Base-by-base conservation (phyloP, 2,797 vertebrate genomes). In the Gorsachius magnificus region DNA sequence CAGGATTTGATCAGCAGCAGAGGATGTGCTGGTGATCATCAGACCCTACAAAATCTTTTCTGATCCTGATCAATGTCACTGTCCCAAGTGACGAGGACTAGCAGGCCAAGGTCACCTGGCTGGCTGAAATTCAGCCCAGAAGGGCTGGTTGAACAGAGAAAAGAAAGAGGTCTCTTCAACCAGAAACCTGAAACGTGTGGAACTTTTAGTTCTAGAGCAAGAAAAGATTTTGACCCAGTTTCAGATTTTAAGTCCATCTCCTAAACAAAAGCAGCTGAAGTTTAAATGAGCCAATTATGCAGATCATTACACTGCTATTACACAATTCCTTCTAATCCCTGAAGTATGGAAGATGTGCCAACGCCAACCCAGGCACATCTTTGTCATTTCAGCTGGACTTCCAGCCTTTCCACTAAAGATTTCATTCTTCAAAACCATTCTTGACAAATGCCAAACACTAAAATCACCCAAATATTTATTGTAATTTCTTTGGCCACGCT, bases 201-300 rank as follows among this genome's bases (percentile, higher is more conserved):
- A 83, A 90, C 92, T 88, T 89, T 53, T 36, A 79, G 91, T 88
- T 95, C 91, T 93, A 88, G 80, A 91, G 58, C 65, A 95, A 75
- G 75, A 58, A 86, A 87, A 94, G 80, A 96, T 95, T 95, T 74
- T 96, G 94, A 96, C 91, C 94, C 96, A 94, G 83, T 93, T 96
- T 97, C 85, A 90, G 66, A 95, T 84, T 93, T 92, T 93, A 93
- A 87, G 85, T 76, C 94, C 75, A 89, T 86, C 81, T 90, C 80
- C 65, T 97, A 97, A 97, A 95, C 93, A 95, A 97, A 97, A 97
- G 94, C 96, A 96, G 96, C 96, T 97, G 94, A 96, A 93, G 80
- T 84, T 96, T 83, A 97, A 96, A 94, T 56, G 85, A 94, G 96
- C 95, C 94, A 97, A 93, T 94, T 96, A 90, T 94, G 81, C 83